phyloP scores from a whole-genome alignment of 2,797 vertebrate species.

The Helostoma temminkii region DNA sequence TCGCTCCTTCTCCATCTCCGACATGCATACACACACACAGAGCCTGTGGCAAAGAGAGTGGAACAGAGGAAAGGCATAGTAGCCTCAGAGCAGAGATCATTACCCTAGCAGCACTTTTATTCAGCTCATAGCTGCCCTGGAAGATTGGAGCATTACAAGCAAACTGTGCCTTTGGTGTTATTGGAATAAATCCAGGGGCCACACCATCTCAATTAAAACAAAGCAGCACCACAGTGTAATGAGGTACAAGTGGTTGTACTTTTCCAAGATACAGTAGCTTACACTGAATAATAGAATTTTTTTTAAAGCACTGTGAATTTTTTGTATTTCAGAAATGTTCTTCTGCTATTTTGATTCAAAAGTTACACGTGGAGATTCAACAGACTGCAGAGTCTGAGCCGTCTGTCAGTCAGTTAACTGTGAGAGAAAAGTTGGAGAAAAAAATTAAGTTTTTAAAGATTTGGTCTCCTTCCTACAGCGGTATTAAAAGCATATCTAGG shows the following conservation, averaged over 20 bases:
- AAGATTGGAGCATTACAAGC: conserved; percentile 46
- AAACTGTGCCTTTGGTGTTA: conserved; percentile 29
- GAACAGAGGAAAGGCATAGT: conserved; percentile 39
- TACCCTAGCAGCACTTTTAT: conserved; percentile 51
- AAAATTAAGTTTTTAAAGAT: conserved; percentile 11
- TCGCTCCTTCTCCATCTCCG: conserved; percentile 17
- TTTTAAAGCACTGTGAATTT: too few relatives aligned
- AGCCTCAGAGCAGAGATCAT: conserved; percentile 53
- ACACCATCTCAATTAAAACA: background rate
- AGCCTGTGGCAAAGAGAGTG: conserved; percentile 39
- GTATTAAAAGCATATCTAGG: background rate
- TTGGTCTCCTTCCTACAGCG: conserved; percentile 4
- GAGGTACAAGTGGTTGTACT: background rate
- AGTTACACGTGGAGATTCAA: background rate
- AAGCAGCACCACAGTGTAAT: background rate
- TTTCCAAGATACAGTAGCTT: background rate
- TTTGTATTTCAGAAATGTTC: conserved; percentile 1
- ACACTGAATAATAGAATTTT: background rate
- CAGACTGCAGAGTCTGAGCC: conserved; percentile 1
- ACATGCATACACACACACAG: conserved; percentile 10
- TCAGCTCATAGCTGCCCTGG: conserved; percentile 40
- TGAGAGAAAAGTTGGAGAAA: too few relatives aligned
- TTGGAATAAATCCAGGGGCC: conserved; percentile 17
- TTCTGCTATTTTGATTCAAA: background rate
- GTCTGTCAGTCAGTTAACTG: background rate